phyloP scores from a whole-genome alignment of 2,113 vertebrate genomes.

The Oenanthe oenanthe region DNA sequence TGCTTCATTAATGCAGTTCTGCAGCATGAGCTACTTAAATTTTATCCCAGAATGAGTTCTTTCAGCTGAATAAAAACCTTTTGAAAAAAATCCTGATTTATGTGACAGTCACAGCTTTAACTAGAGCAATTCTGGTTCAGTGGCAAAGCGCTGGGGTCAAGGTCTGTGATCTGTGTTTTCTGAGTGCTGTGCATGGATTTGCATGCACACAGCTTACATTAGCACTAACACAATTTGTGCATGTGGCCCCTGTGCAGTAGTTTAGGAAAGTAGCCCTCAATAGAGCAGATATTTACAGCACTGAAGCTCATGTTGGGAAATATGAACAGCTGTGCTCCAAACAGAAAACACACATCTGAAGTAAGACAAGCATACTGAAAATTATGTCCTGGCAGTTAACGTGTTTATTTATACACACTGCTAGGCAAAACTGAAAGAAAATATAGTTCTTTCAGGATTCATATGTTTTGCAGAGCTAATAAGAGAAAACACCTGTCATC shows the following conservation, averaged over 20 bases:
- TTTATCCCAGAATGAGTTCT: neutral
- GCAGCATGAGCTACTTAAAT: constrained; percentile 1
- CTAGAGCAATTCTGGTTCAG: neutral
- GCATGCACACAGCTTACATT: constrained; percentile 11
- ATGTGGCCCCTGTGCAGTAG: constrained; percentile 29
- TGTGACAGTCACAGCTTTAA: constrained; percentile 4
- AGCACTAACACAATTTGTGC: constrained; percentile 3
- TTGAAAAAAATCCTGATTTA: constrained; percentile 15
- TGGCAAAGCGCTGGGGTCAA: neutral
- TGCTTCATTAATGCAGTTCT: constrained; percentile 27
- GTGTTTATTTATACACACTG: constrained; percentile 65
- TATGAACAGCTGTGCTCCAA: constrained; percentile 54
- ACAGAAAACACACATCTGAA: constrained; percentile 24
- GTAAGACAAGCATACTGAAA: constrained; percentile 56
- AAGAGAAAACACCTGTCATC: constrained; percentile 56
- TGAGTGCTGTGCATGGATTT: constrained; percentile 11
- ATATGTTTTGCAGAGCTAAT: constrained; percentile 47
- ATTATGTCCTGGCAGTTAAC: constrained; percentile 63
- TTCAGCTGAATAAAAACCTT: constrained; percentile 19
- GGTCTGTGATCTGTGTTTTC: neutral
- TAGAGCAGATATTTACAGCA: constrained; percentile 32
- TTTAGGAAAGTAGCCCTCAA: constrained; percentile 46
- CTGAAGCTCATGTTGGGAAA: constrained; percentile 39
- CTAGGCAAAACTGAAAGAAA: constrained; percentile 63
- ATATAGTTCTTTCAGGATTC: constrained; percentile 66